A percentile compares a stretch with the other conserved stretches of the same genome.
Evolutionary conservation across 1,140 invertebrate species (phyloP).

Genomic region (Myzus persicae): DNA sequence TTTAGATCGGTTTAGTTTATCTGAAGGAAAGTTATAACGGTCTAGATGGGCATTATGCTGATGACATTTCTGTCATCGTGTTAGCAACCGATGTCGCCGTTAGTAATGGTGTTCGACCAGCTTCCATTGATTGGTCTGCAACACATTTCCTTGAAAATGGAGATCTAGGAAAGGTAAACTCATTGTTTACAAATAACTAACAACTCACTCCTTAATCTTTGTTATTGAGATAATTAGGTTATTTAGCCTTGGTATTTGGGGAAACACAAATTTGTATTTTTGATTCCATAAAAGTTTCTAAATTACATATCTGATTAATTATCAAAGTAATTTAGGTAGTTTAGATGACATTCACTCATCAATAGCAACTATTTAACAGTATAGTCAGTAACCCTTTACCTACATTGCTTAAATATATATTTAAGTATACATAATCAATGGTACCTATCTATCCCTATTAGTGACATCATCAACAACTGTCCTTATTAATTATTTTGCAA

Average conservation of each 20-base stretch:
- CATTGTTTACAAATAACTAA: neutral
- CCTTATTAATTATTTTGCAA: neutral
- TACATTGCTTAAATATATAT: too few species aligned
- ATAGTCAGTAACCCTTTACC: neutral
- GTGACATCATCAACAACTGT: neutral
- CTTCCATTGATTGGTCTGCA: neutral
- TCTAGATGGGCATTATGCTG: neutral
- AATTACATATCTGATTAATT: too few species aligned
- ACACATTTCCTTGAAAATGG: neutral
- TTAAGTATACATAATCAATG: too few species aligned
- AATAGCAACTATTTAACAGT: neutral
- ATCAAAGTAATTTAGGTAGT: neutral
- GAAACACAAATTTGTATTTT: neutral
- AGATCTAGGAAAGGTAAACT: neutral
- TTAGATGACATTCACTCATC: neutral
- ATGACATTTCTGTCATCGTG: neutral
- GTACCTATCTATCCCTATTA: too few species aligned
- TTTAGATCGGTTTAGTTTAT: neutral
- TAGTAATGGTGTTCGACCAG: neutral
- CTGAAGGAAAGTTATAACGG: neutral
- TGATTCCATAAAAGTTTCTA: neutral
- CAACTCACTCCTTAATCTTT: neutral
- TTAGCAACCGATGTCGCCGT: neutral
- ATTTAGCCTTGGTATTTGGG: neutral
- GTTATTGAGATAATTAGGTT: neutral